Conservation (phyloP, 2,113 vertebrate genomes). For the Serinus canaria region DNA sequence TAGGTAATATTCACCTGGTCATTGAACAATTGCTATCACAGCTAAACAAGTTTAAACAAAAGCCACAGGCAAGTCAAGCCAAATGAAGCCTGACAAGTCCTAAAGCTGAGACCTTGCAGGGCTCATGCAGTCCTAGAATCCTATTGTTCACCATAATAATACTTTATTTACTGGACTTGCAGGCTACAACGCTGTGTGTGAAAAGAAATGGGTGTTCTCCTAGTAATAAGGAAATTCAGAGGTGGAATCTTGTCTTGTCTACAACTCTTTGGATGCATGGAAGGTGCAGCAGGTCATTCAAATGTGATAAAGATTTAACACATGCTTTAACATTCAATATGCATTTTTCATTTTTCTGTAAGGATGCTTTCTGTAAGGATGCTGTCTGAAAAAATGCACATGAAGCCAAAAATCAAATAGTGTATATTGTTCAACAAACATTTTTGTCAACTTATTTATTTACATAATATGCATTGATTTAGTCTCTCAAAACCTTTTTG, state of each 20-base stretch:
- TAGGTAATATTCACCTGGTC: background rate
- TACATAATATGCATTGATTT: background rate
- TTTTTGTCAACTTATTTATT: background rate
- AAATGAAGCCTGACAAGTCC: background rate
- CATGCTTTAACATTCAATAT: background rate
- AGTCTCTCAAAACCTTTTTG: background rate
- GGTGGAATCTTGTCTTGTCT: background rate
- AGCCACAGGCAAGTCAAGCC: background rate
- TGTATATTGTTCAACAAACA: background rate
- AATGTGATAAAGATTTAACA: background rate
- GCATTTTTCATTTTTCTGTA: background rate
- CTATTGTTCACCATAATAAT: background rate
- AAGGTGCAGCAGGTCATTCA: background rate
- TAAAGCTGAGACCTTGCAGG: background rate
- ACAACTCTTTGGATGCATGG: background rate
- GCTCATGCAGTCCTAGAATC: background rate
- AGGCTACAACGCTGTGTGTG: background rate
- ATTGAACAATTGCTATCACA: background rate
- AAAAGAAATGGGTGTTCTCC: background rate
- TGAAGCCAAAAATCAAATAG: background rate
- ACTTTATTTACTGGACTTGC: background rate
- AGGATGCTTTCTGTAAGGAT: background rate
- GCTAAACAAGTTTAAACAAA: background rate
- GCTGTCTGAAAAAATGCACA: background rate
- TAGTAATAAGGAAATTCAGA: background rate